Evolutionary conservation across 2,888 invertebrate genomes (phyloP).

Genomic region (Malacosoma neustria): DNA sequence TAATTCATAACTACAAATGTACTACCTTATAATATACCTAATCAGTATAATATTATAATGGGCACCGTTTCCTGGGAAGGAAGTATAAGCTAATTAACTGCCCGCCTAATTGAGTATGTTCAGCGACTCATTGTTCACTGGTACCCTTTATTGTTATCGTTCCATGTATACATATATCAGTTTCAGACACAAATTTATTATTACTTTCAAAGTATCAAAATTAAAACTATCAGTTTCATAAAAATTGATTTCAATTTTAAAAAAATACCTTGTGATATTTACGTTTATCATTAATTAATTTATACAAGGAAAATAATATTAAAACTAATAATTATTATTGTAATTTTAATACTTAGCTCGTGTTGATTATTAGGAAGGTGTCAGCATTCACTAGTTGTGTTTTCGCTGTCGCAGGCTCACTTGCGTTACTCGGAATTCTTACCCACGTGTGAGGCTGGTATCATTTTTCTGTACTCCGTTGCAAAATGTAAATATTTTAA

Average conservation of each 20-base stretch:
- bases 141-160: neutral
- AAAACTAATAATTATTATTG: neutral
- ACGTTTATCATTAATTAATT: too few relatives aligned
- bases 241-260: too few relatives aligned
- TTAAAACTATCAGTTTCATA: too few relatives aligned
- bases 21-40: neutral
- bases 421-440: constrained; percentile 38
- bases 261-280: too few relatives aligned
- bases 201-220: neutral
- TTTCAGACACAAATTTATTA: neutral
- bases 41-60: neutral
- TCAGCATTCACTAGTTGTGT: constrained; percentile 29
- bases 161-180: neutral
- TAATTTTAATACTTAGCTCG: constrained; percentile 20
- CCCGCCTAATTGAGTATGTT: neutral
- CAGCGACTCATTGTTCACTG: neutral
- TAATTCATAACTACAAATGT: neutral
- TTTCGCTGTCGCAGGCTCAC: constrained; percentile 15
- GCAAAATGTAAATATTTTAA: too few relatives aligned
- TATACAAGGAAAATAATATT: too few relatives aligned
- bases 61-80: neutral
- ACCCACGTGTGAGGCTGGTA: constrained; percentile 46
- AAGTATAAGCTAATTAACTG: neutral
- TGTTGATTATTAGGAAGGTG: constrained; percentile 9
- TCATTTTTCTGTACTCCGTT: constrained; percentile 49